These are phyloP conservation scores for Cheilosia vulpina DNA, from an alignment of 2,888 invertebrate genomes.

Conservation along the genomic window DNA sequence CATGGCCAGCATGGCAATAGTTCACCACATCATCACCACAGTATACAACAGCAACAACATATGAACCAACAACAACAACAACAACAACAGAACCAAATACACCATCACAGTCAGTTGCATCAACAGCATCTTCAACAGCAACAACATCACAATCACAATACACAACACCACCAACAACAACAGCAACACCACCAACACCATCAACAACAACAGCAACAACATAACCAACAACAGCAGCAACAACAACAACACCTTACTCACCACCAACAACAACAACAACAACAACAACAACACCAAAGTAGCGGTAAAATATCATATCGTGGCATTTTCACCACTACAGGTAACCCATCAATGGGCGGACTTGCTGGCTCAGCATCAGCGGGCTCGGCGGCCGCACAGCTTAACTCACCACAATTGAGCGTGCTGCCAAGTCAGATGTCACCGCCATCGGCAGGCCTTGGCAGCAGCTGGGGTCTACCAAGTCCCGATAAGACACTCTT, in stretches of 20 bases:
- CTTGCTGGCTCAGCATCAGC: conserved; percentile 72
- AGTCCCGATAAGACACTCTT: conserved; percentile 87
- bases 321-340: conserved; percentile 89
- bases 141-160: conserved; percentile 80
- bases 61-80: conserved; percentile 76
- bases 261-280: conserved; percentile 83
- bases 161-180: conserved; percentile 77
- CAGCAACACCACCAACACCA: conserved; percentile 76
- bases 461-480: conserved; percentile 90
- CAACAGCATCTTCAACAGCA: conserved; percentile 78
- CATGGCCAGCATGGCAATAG: conserved; percentile 75
- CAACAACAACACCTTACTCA: conserved; percentile 76
- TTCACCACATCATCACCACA: conserved; percentile 76
- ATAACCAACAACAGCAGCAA: conserved; percentile 76
- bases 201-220: conserved; percentile 79
- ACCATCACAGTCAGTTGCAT: conserved; percentile 78
- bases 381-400: conserved; percentile 78
- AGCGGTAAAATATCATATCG: conserved; percentile 87
- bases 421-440: conserved; percentile 84
- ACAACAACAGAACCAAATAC: conserved; percentile 77
- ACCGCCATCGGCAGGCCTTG: conserved; percentile 85
- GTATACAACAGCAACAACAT: conserved; percentile 78
- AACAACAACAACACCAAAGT: conserved; percentile 82
- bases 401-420: conserved; percentile 82
- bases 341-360: conserved; percentile 83